Evolutionary conservation across 2,888 invertebrate genomes (phyloP).

Genomic region (Eubasilissa splendida): DNA sequence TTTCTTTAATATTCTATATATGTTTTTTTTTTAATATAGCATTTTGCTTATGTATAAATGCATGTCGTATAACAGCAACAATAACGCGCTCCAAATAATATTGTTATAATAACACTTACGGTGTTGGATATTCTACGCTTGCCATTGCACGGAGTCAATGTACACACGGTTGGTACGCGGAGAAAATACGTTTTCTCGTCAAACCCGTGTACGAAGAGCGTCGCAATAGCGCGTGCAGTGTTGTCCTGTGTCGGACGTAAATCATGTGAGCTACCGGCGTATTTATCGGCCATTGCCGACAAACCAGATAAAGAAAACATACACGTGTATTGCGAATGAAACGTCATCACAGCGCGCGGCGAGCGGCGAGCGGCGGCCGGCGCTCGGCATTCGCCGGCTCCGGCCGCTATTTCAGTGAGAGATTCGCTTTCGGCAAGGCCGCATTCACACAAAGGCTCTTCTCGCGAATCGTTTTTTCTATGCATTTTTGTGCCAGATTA

Average conservation of each 20-base stretch:
- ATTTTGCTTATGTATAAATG: too few relatives aligned
- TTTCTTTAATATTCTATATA: too few relatives aligned
- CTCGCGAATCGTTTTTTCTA: constrained; percentile 12
- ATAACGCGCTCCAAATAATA: too few relatives aligned
- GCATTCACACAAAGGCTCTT: constrained; percentile 32
- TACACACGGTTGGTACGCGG: too few relatives aligned
- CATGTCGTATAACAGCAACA: too few relatives aligned
- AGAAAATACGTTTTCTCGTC: background rate
- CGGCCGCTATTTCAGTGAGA: constrained; percentile 40
- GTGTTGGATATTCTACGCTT: too few relatives aligned
- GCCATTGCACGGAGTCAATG: too few relatives aligned
- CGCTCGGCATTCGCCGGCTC: constrained; percentile 23
- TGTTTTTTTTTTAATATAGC: too few relatives aligned
- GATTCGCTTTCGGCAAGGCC: constrained; percentile 47
- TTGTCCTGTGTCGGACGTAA: background rate
- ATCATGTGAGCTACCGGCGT: constrained; percentile 31
- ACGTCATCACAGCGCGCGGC: constrained; percentile 39
- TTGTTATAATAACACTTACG: too few relatives aligned
- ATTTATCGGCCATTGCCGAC: constrained; percentile 28
- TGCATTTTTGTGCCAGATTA: constrained; percentile 4
- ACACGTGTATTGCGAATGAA: constrained; percentile 39
- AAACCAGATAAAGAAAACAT: constrained; percentile 37
- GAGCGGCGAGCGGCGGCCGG: constrained; percentile 18
- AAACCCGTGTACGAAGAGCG: constrained; percentile 5
- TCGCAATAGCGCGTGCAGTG: constrained; percentile 21